These are phyloP conservation scores for Zosterops pallidus DNA, from an alignment of 2,113 vertebrate species.

Conservation along the genomic window DNA sequence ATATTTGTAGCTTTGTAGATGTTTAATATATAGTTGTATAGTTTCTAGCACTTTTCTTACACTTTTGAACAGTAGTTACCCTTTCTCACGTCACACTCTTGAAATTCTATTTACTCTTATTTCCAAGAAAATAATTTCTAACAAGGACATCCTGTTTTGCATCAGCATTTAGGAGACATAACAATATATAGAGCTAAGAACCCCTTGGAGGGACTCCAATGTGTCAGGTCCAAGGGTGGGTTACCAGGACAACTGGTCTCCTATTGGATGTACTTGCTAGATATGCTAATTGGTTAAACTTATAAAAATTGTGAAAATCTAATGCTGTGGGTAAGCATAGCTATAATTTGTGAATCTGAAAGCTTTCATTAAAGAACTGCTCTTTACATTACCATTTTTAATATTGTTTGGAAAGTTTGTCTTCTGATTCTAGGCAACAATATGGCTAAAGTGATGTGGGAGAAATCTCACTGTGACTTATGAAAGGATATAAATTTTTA, in stretches of 20 bases:
- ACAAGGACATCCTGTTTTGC: background rate
- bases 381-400: background rate
- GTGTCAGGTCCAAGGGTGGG: background rate
- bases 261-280: background rate
- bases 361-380: background rate
- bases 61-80: background rate
- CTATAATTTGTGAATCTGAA: background rate
- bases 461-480: background rate
- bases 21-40: background rate
- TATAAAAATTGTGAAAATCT: background rate
- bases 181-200: background rate
- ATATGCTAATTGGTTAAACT: background rate
- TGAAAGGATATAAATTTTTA: background rate
- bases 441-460: background rate
- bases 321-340: background rate
- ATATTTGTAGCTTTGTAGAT: background rate
- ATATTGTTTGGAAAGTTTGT: background rate
- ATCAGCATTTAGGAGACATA: background rate
- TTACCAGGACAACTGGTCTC: background rate
- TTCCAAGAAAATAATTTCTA: background rate
- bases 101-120: background rate
- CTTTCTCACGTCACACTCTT: background rate
- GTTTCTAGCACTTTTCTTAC: background rate
- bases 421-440: background rate
- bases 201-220: background rate